Evolutionary conservation across 2,113 vertebrate genomes (phyloP).

Genomic region (Hyaena hyaena): DNA sequence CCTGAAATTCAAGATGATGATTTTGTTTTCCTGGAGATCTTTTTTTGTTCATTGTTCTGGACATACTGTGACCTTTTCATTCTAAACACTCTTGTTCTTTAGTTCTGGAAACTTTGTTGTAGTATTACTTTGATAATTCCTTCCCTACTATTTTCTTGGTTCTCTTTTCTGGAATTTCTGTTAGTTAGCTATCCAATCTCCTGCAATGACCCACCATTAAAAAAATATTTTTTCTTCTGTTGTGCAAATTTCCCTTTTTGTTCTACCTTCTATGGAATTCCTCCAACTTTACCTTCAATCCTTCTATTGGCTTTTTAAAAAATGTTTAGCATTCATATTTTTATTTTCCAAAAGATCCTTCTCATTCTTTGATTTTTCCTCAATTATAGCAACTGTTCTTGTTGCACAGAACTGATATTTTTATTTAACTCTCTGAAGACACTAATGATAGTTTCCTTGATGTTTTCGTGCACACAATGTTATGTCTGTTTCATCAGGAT

Average conservation of each 20-base stretch:
- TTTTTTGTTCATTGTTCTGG: neutral
- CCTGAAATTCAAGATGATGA: neutral
- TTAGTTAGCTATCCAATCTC: neutral
- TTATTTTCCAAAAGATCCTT: neutral
- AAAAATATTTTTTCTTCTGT: neutral
- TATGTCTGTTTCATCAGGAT: neutral
- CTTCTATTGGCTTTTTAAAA: neutral
- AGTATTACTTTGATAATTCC: neutral
- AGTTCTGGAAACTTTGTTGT: neutral
- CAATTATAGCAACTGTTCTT: neutral
- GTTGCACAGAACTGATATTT: neutral
- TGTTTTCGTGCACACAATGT: neutral
- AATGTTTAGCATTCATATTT: neutral
- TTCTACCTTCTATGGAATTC: neutral
- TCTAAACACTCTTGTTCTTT: neutral
- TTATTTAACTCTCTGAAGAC: neutral
- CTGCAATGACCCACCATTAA: neutral
- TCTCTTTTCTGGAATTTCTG: neutral
- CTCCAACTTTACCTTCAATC: neutral
- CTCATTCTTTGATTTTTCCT: neutral
- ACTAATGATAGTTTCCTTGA: neutral
- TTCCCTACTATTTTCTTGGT: neutral
- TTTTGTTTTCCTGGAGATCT: neutral
- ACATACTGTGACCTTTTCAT: neutral
- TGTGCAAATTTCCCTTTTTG: slow-evolving; percentile 8